Evolutionary conservation across 2,113 vertebrate genomes (phyloP), one percentile per base, ranked within the genome.

Genomic region (Solenodon paradoxus): DNA sequence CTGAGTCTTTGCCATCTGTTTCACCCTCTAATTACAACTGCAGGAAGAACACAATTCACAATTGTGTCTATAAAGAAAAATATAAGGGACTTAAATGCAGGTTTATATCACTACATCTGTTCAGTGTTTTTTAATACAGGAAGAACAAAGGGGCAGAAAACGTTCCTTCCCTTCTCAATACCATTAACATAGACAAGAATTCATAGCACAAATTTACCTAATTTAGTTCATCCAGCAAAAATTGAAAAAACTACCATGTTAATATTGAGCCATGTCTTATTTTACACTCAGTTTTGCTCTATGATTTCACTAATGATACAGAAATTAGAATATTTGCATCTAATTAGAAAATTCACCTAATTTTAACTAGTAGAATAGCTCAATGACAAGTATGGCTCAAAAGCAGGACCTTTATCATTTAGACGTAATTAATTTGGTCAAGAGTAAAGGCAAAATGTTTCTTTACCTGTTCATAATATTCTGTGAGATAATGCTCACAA

Each of bases 1-100:
- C 83, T 20, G 88, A 97, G 85, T 35, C 95, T 96, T 96, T 90
- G 83, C 96, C 97, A 97, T 97, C 96, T 97, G 93, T 84, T 97
- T 97, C 71, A 79, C 79, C 90, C 86, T 93, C 96, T 97, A 97
- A 97, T 97, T 97, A 97, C 47, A 93, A 97, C 97, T 82, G 45
- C 90, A 92, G 90, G 59, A 96, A 92, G 94, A 96, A 85, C 77
- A 91, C 85, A 96, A 91, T 96, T 97, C 96, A 95, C 93, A 97
- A 90, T 86, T 83, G 85, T 91, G 88, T 78, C 96, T 92, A 66
- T 96, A 95, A 96, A 93, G 94, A 95, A 96, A 97, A 97, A 95
- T 95, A 89, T 85, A 96, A 97, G 83, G 59, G 90, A 77, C 95
- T 95, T 97, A 95, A 95, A 97, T 90, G 85, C 49, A 90, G 92